These are phyloP conservation scores for Apodemia mormo DNA, from an alignment of 2,888 invertebrate genomes.

Conservation along the genomic window DNA sequence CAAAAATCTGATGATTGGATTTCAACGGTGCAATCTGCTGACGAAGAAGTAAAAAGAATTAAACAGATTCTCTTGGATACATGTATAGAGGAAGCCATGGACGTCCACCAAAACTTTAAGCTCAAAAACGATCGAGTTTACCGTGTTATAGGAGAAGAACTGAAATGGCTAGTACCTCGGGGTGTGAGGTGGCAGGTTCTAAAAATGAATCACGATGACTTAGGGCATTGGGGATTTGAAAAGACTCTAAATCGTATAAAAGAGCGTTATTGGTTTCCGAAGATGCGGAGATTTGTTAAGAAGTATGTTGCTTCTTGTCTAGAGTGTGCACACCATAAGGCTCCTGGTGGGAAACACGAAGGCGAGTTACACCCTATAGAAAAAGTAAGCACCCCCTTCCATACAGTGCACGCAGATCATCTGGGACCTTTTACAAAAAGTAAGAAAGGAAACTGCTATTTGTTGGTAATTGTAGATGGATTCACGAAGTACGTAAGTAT, in stretches of 20 bases:
- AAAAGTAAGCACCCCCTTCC: conserved; percentile 35
- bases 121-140: not conserved
- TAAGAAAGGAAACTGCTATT: conserved; percentile 33
- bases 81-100: no score
- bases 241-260: conserved; percentile 29
- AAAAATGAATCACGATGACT: conserved; percentile 38
- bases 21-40: no score
- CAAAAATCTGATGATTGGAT: no score
- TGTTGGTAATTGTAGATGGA: conserved; percentile 34
- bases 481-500: conserved; percentile 5
- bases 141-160: not conserved
- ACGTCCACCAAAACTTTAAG: not conserved
- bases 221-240: conserved; percentile 36
- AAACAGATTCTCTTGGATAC: no score
- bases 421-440: conserved; percentile 37
- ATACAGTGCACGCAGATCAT: conserved; percentile 42
- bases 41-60: no score
- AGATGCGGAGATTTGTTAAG: conserved; percentile 35
- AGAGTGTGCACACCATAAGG: conserved; percentile 27
- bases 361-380: conserved; percentile 38
- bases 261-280: conserved; percentile 38
- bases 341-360: conserved; percentile 32
- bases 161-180: not conserved
- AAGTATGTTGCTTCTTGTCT: conserved; percentile 35
- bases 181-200: conserved; percentile 37